Base-by-base conservation (phyloP, 2,888 invertebrate genomes). In the Dicyrtoma fusca region DNA sequence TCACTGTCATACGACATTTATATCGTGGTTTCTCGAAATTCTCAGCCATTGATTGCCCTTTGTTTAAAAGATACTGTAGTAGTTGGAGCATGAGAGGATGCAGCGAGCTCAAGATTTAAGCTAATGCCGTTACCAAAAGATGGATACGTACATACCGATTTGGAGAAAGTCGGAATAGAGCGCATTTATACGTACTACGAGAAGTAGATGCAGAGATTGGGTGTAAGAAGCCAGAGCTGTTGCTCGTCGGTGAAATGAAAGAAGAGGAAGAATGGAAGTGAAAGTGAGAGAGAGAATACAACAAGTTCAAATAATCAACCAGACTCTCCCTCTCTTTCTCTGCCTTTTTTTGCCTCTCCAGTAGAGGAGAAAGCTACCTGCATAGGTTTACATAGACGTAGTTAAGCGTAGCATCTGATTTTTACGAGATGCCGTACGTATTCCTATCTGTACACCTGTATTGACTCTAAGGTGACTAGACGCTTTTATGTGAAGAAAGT, bases 401-500 rank as follows among this genome's bases (percentile, higher is more conserved):
- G 3, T 34, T 34, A 34, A 34, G 4, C 34, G 34, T 34, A 34
- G 3, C 34, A 34, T 34, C 4, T 34, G 34, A 34, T 34, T 34
- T 34, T 8, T 34, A 34, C 4, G 34, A 34, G 8, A n/a, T n/a
- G n/a, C n/a, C n/a, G n/a, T n/a, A n/a, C n/a, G n/a, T n/a, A n/a
- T n/a, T n/a, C n/a, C n/a, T n/a, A n/a, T n/a, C n/a, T n/a, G n/a
- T n/a, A n/a, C n/a, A n/a, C n/a, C n/a, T n/a, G 53, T 53, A 11
- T 19, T 25, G 1, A 57, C 19, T 53, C 53, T 53, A 19, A 6
- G 6, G 21, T 14, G 23, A 25, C 14, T 64, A 13, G 42, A 45
- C 44, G 57, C 55, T 55, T 25, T 59, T 45, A 59, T 17, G 26
- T 26, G 44, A 47, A 57, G 57, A 68, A 55, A 45, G 55, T 53